Evolutionary conservation across 2,888 invertebrate species (phyloP).

Genomic region (Hesperia comma): DNA sequence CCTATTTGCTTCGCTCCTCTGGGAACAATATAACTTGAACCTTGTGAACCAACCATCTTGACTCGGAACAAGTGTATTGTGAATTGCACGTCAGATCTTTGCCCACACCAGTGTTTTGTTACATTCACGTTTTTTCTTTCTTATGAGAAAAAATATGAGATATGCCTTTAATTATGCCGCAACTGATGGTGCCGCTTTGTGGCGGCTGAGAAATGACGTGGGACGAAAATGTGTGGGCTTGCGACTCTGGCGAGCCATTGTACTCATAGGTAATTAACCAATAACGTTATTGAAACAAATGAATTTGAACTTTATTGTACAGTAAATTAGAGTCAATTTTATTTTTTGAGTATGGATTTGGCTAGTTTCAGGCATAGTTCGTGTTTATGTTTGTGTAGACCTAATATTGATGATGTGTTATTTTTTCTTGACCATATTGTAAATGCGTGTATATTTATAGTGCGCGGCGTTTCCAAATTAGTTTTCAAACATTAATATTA

Average conservation of each 20-base stretch:
- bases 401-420: conserved; percentile 2
- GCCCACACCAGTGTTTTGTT: conserved; percentile 53
- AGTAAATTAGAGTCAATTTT: neutral
- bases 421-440: neutral
- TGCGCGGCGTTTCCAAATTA: no score
- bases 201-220: conserved; percentile 23
- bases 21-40: conserved; percentile 77
- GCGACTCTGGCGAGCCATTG: conserved; percentile 9
- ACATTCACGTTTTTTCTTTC: conserved; percentile 38
- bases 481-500: no score
- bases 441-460: neutral
- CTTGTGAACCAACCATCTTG: conserved; percentile 72
- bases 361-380: neutral
- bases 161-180: conserved; percentile 23
- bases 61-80: conserved; percentile 74
- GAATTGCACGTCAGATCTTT: conserved; percentile 69
- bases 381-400: neutral
- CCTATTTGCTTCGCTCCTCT: conserved; percentile 74
- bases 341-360: neutral
- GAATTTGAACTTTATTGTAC: neutral
- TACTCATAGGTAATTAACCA: conserved; percentile 15
- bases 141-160: conserved; percentile 36
- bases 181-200: conserved; percentile 17
- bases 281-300: neutral
- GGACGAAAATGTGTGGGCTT: conserved; percentile 29